Evolutionary conservation across 2,113 vertebrate genomes (phyloP).

Genomic region (Capra hircus): DNA sequence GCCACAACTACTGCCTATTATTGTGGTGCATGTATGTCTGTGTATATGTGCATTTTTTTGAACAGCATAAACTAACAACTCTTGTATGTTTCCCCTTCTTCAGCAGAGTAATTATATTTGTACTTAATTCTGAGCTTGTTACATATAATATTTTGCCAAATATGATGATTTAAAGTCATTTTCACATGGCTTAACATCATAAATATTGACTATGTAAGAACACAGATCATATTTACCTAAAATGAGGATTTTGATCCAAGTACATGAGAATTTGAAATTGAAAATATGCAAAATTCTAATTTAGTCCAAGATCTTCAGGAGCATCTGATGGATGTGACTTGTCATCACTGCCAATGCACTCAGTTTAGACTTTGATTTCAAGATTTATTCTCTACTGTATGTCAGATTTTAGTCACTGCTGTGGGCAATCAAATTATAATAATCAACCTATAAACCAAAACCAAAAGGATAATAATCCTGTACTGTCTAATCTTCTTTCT

Average conservation of each 20-base stretch:
- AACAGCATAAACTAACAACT: conserved; percentile 4
- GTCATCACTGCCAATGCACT: not conserved
- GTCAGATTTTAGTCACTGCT: not conserved
- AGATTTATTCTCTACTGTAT: not conserved
- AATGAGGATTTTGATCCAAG: conserved; percentile 52
- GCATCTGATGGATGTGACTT: not conserved
- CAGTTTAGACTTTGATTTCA: not conserved
- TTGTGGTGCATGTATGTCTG: not conserved
- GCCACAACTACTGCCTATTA: not conserved
- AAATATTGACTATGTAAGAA: conserved; percentile 64
- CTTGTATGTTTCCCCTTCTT: conserved; percentile 26
- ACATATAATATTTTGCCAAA: conserved; percentile 57
- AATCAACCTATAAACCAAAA: not conserved
- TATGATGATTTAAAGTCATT: conserved; percentile 49
- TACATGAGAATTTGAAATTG: conserved; percentile 34
- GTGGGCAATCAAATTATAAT: not conserved
- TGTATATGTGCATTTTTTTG: not conserved
- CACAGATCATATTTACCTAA: conserved; percentile 50
- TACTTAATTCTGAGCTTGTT: conserved; percentile 54
- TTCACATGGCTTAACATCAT: conserved; percentile 45
- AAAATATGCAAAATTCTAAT: conserved; percentile 45
- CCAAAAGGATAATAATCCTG: not conserved
- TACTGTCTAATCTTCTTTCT: not conserved
- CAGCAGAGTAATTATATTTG: conserved; percentile 51
- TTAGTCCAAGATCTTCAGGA: not conserved